These are phyloP conservation scores for Geodia barretti DNA, from an alignment of 37 sponge, comb jelly and placozoan genomes.

Conservation along the genomic window DNA sequence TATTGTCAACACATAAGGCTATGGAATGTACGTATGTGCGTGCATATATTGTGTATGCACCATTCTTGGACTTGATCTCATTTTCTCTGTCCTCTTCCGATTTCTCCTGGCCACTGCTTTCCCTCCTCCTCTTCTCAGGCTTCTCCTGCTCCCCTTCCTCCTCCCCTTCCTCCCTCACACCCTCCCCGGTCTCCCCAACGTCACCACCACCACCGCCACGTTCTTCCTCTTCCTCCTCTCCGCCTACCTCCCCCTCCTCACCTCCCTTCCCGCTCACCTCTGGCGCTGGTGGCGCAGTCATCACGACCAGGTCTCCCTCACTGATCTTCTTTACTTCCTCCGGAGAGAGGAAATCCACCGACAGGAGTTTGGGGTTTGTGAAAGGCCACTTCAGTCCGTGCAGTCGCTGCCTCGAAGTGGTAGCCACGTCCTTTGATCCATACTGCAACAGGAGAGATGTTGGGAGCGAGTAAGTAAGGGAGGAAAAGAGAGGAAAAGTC, in stretches of 20 bases:
- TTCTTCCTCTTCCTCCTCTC: background rate
- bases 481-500: background rate
- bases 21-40: no score
- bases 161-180: background rate
- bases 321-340: slow-evolving; percentile 37
- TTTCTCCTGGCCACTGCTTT: background rate
- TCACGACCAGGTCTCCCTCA: slow-evolving; percentile 26
- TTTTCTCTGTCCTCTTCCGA: background rate
- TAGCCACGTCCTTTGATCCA: slow-evolving; percentile 44
- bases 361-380: slow-evolving; percentile 74
- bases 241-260: background rate
- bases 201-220: background rate
- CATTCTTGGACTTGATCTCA: background rate
- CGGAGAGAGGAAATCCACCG: slow-evolving; percentile 62
- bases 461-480: background rate
- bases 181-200: background rate
- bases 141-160: slow-evolving; percentile 5
- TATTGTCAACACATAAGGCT: no score
- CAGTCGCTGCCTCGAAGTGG: slow-evolving; percentile 54
- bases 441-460: slow-evolving; percentile 30
- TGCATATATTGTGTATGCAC: no score
- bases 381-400: slow-evolving; percentile 91
- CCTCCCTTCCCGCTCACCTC: no score
- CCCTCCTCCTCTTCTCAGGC: background rate
- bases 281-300: background rate